Evolutionary conservation across 2,888 invertebrate genomes (phyloP).

Genomic region (Frankliniella intonsa): DNA sequence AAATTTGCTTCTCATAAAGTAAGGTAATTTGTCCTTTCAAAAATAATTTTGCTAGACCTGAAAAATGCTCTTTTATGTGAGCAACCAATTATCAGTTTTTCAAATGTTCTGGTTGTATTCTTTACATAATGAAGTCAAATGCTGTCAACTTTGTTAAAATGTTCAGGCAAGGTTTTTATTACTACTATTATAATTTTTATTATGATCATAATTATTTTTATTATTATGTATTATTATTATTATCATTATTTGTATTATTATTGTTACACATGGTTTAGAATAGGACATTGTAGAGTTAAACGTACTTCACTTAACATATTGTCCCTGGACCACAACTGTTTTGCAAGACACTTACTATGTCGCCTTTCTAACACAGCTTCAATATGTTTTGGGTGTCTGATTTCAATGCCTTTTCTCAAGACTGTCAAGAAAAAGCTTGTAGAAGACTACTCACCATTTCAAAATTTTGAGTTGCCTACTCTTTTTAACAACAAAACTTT

Average conservation of each 20-base stretch:
- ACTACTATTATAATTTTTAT: not conserved
- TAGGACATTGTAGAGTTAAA: not conserved
- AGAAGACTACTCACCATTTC: not conserved
- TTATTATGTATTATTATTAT: not conserved
- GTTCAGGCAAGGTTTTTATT: not conserved
- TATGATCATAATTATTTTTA: not conserved
- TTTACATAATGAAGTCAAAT: not conserved
- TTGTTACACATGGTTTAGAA: conserved; percentile 4
- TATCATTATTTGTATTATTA: not conserved
- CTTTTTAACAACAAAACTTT: not conserved
- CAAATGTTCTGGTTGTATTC: no score
- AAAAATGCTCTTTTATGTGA: no score
- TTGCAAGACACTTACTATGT: not conserved
- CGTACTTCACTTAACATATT: not conserved
- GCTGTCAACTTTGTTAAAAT: not conserved
- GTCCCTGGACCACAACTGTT: conserved; percentile 6
- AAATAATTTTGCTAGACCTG: no score
- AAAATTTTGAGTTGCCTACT: no score
- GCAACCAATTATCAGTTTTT: no score
- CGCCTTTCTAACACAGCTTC: not conserved
- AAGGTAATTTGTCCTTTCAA: no score
- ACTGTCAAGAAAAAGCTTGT: conserved; percentile 3
- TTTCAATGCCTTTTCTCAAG: not conserved
- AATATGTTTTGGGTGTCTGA: not conserved
- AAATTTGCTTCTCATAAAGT: no score